Percentiles rank a stretch among this genome's conserved stretches.
phyloP scores from a whole-genome alignment of 2,113 vertebrate species.

The Pelecanus crispus region DNA sequence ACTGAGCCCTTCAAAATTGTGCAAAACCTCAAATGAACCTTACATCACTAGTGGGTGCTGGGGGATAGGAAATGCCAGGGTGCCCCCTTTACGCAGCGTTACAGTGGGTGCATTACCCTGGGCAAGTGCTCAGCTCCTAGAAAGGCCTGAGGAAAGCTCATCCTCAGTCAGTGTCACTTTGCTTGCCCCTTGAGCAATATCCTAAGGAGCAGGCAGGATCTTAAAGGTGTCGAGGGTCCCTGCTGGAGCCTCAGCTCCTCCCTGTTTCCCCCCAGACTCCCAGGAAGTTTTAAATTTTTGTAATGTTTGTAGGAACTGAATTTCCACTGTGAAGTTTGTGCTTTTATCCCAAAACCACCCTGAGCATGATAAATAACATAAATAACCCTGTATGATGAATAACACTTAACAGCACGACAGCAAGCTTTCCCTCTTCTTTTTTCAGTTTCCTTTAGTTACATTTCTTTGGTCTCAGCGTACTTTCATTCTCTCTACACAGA shows the following conservation, averaged over 20 bases:
- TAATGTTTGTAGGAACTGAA: background rate
- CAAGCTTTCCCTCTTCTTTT: background rate
- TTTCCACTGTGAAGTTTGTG: background rate
- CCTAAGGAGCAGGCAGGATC: background rate
- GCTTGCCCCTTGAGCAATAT: background rate
- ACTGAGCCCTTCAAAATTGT: background rate
- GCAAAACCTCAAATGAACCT: background rate
- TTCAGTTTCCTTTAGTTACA: background rate
- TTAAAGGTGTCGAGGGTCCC: background rate
- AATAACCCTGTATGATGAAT: background rate
- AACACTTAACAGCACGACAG: background rate
- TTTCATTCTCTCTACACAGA: background rate
- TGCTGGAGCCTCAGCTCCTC: background rate
- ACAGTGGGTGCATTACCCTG: background rate
- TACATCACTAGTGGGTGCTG: background rate
- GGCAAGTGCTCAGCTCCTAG: background rate
- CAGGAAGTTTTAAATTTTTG: background rate
- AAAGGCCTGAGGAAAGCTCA: background rate
- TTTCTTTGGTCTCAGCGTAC: background rate
- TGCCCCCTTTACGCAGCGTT: accelerated
- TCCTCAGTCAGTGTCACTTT: background rate
- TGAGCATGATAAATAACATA: background rate
- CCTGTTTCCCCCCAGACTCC: background rate
- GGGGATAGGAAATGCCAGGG: background rate
- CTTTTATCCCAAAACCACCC: background rate